Percentiles rank a stretch among this genome's conserved stretches.
Conservation (phyloP, 2,797 vertebrate genomes). For the Anguilla marmorata region DNA sequence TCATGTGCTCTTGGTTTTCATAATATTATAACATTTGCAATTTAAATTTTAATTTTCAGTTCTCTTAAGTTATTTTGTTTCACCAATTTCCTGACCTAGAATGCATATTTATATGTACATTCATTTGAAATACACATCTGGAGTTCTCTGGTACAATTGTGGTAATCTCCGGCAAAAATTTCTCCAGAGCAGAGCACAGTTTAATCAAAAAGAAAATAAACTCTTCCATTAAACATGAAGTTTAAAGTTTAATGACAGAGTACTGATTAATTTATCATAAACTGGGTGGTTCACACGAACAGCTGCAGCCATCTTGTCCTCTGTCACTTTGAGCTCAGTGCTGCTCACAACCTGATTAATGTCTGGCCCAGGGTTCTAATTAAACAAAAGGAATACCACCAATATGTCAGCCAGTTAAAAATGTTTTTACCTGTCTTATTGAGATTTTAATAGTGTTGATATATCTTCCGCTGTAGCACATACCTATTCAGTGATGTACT, state of each 20-base stretch:
- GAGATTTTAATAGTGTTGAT: not conserved
- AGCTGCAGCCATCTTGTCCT: not conserved
- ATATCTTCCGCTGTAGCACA: not conserved
- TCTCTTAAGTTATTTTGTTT: not conserved
- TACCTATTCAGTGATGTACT: not conserved
- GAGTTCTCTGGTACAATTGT: not conserved
- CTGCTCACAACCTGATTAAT: not conserved
- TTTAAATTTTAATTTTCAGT: not conserved
- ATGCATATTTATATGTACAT: not conserved
- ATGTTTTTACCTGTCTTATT: not conserved
- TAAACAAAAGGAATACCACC: not conserved
- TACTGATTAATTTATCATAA: constrained; percentile 19
- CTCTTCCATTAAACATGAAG: constrained; percentile 24
- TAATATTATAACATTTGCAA: not conserved
- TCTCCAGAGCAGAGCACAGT: not conserved
- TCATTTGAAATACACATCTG: not conserved
- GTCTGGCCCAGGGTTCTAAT: not conserved
- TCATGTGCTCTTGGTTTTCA: not conserved
- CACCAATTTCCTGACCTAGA: not conserved
- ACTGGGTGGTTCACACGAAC: constrained; percentile 7
- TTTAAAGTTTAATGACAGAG: constrained; percentile 24
- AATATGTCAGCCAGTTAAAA: not conserved
- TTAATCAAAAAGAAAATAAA: constrained; percentile 29
- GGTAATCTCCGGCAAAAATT: not conserved
- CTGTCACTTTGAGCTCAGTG: not conserved